Evolutionary conservation across 2,113 vertebrate genomes (phyloP).

Genomic region (Semnornis frantzii): DNA sequence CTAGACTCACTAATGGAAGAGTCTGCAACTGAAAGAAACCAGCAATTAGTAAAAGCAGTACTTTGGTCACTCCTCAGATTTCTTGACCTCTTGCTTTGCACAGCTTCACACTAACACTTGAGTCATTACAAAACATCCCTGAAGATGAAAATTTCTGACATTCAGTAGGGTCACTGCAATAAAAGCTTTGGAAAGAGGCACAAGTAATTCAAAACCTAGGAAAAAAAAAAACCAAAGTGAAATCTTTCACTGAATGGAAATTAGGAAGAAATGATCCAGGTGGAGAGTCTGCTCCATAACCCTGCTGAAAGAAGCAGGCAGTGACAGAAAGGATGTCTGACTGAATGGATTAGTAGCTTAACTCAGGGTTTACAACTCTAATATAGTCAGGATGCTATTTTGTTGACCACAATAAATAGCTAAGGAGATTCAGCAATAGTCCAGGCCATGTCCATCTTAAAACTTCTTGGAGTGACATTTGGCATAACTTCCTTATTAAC

Average conservation of each 20-base stretch:
- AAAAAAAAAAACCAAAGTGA: neutral
- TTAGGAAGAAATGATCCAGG: neutral
- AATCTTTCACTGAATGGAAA: neutral
- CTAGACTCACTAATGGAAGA: neutral
- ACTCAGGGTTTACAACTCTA: neutral
- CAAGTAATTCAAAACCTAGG: neutral
- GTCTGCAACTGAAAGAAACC: neutral
- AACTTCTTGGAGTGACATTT: neutral
- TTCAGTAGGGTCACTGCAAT: neutral
- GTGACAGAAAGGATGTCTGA: neutral
- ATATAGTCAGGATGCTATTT: neutral
- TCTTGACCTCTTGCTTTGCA: neutral
- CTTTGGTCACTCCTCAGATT: neutral
- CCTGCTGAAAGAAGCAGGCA: neutral
- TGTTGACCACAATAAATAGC: neutral
- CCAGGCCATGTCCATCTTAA: neutral
- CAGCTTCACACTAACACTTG: neutral
- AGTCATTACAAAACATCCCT: neutral
- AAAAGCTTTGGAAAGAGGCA: neutral
- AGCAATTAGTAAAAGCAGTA: neutral
- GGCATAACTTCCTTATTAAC: neutral
- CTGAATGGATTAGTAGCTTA: neutral
- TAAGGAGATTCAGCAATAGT: neutral
- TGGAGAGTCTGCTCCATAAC: neutral
- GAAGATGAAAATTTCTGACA: neutral